A percentile compares a stretch with the other conserved stretches of the same genome.
These are phyloP conservation scores for Drosophila austrosaltans DNA, from an alignment of 2,888 invertebrate species.

Conservation along the genomic window DNA sequence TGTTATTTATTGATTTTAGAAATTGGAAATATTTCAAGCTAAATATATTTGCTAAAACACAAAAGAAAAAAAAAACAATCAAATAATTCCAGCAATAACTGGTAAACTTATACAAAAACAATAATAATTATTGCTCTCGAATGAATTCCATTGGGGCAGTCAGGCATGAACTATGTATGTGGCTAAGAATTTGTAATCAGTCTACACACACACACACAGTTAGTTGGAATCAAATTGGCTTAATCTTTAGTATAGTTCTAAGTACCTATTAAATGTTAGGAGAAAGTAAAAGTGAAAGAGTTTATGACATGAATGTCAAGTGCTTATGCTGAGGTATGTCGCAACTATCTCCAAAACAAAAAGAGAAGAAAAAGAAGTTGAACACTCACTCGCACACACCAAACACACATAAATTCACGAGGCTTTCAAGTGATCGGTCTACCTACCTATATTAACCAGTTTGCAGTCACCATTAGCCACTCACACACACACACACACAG, in stretches of 20 bases:
- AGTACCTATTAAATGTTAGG: neutral
- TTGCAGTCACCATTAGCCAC: constrained; percentile 10
- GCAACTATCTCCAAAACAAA: neutral
- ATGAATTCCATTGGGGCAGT: constrained; percentile 60
- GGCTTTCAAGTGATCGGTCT: constrained; percentile 25
- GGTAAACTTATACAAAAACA: constrained; percentile 1
- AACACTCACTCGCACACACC: neutral
- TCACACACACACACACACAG: neutral
- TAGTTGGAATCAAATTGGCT: neutral
- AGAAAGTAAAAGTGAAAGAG: constrained; percentile 43
- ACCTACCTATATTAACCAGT: constrained; percentile 17
- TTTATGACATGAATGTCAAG: constrained; percentile 36
- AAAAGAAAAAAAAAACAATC: neutral
- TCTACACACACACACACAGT: constrained; percentile 3
- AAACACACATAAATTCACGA: neutral
- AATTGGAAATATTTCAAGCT: too few species aligned
- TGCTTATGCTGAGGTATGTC: constrained; percentile 16
- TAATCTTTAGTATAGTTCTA: constrained; percentile 22
- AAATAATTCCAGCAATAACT: constrained; percentile 11
- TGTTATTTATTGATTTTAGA: too few species aligned
- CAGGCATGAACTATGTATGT: constrained; percentile 62
- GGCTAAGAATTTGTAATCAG: constrained; percentile 57
- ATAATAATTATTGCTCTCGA: constrained; percentile 34
- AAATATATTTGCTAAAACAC: neutral
- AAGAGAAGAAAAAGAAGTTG: constrained; percentile 5